Base-by-base conservation (phyloP, 2,797 vertebrate species). In the Melanotaenia nigrans region DNA sequence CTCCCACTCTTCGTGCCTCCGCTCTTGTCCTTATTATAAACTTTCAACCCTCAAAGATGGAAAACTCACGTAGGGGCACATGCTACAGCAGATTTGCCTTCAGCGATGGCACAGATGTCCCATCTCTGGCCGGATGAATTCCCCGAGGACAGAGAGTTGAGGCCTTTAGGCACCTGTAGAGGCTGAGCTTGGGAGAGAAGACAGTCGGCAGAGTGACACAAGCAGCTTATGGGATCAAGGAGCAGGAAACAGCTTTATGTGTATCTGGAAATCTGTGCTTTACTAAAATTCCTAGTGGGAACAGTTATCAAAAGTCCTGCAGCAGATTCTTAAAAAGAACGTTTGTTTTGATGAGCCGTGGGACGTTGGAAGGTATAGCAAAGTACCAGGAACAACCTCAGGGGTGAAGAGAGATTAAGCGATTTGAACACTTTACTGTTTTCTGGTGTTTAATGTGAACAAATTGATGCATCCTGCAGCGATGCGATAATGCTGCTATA, bases 141-240 rank as follows among this genome's bases (percentile, higher is more conserved):
- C 73, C 78, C 81, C 66, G 68, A 61, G 40, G 79, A 53, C 76
- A 11, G 45, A 69, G 62, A 10, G 28, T 5, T 53, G 77, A 83
- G 76, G 70, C 64, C 81, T 64, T 42, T 60, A 64, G 80, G 85
- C 86, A 91, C 87, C 89, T 91, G 91, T 32, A 70, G 65, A 53
- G 78, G 78, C 85, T 92, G 85, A 89, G 42, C 59, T 12, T n/a
- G 58, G 40, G 78, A 81, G 85, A 71, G 82, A 63, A 72, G 68
- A 75, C 72, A 35, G 42, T 35, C 68, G 64, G 61, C 70, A 72
- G 11, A 68, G 81, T 35, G 68, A 79, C 81, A 78, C 67, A 0
- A 22, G 64, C 59, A 73, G 75, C 74, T 82, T 78, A 85, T 16
- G 24, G 64, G 75, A 73, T 70, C 13, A 36, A 68, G 73, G 56